These are phyloP conservation scores for Tachyglossus aculeatus DNA, from an alignment of 2,797 vertebrate genomes.

Conservation along the genomic window DNA sequence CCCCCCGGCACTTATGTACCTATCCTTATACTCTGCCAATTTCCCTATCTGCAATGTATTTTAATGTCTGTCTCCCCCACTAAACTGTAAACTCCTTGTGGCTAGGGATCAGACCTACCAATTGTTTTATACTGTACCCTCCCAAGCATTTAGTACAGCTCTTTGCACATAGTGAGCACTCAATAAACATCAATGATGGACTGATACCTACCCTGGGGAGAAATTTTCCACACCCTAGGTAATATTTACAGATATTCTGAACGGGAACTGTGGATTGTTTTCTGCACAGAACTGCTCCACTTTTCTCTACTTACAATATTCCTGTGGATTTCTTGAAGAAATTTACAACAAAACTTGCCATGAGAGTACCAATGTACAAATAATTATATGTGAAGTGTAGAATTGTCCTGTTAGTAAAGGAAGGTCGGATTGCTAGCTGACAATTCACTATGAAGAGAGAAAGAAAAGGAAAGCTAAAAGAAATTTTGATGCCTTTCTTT, in stretches of 20 bases:
- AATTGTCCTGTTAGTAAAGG: slow-evolving; percentile 11
- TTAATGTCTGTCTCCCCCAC: too few species aligned
- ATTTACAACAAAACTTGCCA: background rate
- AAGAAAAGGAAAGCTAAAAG: background rate
- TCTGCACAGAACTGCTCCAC: background rate
- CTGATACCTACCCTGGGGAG: too few species aligned
- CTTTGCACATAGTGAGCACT: too few species aligned
- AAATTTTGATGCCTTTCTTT: background rate
- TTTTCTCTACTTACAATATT: background rate
- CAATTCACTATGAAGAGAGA: background rate
- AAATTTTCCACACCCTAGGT: slow-evolving; percentile 9
- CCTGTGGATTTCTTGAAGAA: background rate
- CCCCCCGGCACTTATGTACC: too few species aligned
- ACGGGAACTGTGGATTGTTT: slow-evolving; percentile 1
- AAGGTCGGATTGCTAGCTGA: background rate
- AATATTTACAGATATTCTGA: slow-evolving; percentile 6
- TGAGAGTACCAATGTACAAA: background rate
- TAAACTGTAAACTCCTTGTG: too few species aligned
- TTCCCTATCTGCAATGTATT: too few species aligned
- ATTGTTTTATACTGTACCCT: too few species aligned
- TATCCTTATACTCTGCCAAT: too few species aligned
- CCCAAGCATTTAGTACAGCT: too few species aligned
- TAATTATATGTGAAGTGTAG: background rate
- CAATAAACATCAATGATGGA: too few species aligned
- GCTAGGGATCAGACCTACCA: too few species aligned